Conservation (phyloP, 1,140 invertebrate species). For the Bombus consobrinus region DNA sequence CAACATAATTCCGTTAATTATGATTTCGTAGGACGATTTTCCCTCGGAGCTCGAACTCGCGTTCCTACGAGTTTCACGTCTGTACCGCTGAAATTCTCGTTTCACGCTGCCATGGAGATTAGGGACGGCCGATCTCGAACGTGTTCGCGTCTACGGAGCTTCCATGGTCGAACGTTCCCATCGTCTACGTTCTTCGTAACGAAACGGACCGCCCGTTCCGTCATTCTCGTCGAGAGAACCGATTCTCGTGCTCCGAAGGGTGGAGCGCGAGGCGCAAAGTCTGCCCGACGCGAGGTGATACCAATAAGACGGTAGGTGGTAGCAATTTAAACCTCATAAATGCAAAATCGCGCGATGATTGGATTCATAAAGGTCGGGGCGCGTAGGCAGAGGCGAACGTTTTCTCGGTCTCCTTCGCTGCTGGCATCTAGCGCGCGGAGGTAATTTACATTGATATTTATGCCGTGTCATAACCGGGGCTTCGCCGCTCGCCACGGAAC, state of each 20-base stretch:
- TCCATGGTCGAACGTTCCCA: neutral
- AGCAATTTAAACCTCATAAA: slow-evolving; percentile 80
- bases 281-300: slow-evolving; percentile 20
- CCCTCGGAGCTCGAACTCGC: slow-evolving; percentile 20
- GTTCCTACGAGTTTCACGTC: neutral
- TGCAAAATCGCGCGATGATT: slow-evolving; percentile 80
- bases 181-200: neutral
- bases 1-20: slow-evolving; percentile 81
- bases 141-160: neutral
- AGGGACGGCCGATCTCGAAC: neutral
- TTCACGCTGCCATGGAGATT: slow-evolving; percentile 2
- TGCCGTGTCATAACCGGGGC: slow-evolving; percentile 81
- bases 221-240: neutral
- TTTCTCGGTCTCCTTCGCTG: slow-evolving; percentile 67
- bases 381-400: slow-evolving; percentile 64
- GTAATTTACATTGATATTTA: slow-evolving; percentile 84
- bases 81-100: slow-evolving; percentile 16
- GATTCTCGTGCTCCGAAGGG: neutral
- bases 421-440: slow-evolving; percentile 55
- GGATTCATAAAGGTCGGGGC: slow-evolving; percentile 75
- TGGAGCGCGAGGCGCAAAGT: neutral
- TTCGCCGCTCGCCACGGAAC: slow-evolving; percentile 64
- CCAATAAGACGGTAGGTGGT: slow-evolving; percentile 52
- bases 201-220: neutral
- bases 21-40: slow-evolving; percentile 80